These are phyloP conservation scores for Rhinichthys klamathensis DNA, from an alignment of 2,113 vertebrate genomes.

Conservation along the genomic window DNA sequence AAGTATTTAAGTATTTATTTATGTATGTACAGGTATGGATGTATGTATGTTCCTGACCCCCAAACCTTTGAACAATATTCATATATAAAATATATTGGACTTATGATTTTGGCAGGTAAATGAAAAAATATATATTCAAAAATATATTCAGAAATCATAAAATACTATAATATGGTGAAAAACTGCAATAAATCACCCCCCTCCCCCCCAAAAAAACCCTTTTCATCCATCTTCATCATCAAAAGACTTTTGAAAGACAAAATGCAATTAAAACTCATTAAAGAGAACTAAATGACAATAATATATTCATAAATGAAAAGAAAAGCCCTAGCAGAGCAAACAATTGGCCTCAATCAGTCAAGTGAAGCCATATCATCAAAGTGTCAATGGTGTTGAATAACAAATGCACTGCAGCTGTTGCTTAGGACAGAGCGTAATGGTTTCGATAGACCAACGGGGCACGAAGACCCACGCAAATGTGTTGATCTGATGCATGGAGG, in stretches of 20 bases:
- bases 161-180: not conserved
- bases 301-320: constrained; percentile 26
- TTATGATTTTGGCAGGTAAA: not conserved
- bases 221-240: constrained; percentile 12
- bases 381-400: constrained; percentile 27
- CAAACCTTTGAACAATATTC: not conserved
- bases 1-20: not conserved
- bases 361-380: constrained; percentile 28
- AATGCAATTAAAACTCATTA: constrained; percentile 2
- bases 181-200: not conserved
- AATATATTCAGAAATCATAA: not conserved
- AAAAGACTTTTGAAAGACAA: not conserved
- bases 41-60: not conserved
- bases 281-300: constrained; percentile 21
- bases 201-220: not conserved
- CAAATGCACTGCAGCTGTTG: constrained; percentile 33
- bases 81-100: not conserved
- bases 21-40: too few relatives aligned
- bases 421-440: not conserved
- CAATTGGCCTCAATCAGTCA: constrained; percentile 11
- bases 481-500: constrained; percentile 28
- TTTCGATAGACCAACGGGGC: not conserved
- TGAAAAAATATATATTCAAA: not conserved
- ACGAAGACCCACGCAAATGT: not conserved
- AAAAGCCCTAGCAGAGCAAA: constrained; percentile 12